These are phyloP conservation scores for Philaenus spumarius DNA, from an alignment of 1,140 invertebrate genomes.

Conservation along the genomic window DNA sequence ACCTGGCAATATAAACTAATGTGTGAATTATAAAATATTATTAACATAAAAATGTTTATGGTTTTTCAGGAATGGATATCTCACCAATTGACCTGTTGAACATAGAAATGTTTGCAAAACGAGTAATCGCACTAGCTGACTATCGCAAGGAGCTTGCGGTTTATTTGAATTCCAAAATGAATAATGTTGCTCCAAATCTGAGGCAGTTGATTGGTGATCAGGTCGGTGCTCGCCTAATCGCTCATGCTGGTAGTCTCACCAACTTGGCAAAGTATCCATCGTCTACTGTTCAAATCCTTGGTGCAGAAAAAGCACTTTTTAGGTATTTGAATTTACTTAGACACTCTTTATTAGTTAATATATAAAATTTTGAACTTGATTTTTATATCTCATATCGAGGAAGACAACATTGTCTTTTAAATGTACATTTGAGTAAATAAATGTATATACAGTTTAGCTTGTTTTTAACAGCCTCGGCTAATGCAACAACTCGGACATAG, in stretches of 20 bases:
- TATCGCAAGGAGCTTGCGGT: conserved; percentile 81
- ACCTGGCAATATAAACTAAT: too few species aligned
- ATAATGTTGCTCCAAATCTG: conserved; percentile 91
- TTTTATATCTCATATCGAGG: too few species aligned
- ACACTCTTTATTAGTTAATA: too few species aligned
- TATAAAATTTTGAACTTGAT: too few species aligned
- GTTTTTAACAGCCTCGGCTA: too few species aligned
- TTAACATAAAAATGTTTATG: too few species aligned
- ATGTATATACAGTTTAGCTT: too few species aligned
- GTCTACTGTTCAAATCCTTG: conserved; percentile 96
- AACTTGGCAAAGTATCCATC: conserved; percentile 98
- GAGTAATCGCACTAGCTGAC: conserved; percentile 82
- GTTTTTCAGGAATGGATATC: conserved; percentile 81
- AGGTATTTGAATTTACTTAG: conserved; percentile 36
- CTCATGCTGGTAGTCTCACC: conserved; percentile 93
- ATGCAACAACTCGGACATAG: too few species aligned
- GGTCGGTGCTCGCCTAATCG: conserved; percentile 95
- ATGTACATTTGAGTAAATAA: too few species aligned
- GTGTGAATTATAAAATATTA: too few species aligned
- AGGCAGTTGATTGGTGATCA: conserved; percentile 92
- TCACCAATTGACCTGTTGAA: conserved; percentile 89
- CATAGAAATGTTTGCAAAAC: conserved; percentile 82
- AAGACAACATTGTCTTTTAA: too few species aligned
- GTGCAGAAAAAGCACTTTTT: conserved; percentile 97
- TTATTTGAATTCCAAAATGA: conserved; percentile 91